Base-by-base conservation (phyloP, 2,888 invertebrate species). In the Netelia melanura region DNA sequence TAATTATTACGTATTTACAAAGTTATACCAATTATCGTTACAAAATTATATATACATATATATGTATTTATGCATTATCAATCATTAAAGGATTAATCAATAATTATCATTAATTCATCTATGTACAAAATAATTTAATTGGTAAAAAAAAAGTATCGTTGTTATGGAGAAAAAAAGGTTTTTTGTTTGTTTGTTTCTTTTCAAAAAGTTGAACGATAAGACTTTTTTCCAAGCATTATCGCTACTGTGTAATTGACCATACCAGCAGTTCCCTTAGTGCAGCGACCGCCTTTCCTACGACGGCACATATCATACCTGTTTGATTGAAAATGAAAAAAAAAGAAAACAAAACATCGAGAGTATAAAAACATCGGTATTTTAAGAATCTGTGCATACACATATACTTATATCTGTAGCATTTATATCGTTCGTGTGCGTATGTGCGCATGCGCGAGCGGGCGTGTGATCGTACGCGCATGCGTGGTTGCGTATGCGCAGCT, bases 261-360 rank as follows among this genome's bases (percentile, higher is more conserved):
- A 98, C 98, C 98, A 95, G 98, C 98, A 95, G 98, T 98, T 97
- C 98, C 98, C 96, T 98, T 98, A 94, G 98, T 98, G 96, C 98
- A 98, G 95, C 98, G 97, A 94, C 98, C 98, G 95, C 98, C 98
- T 96, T 98, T 98, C 95, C 98, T 96, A 94, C 98, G 96, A 94
- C 98, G 97, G 96, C 98, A 98, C 98, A 98, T 98, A 97, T 98
- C 98, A 95, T 98, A 98, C 97, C 98, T 98, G 97, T 95, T 95
- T 95, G 94, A 76, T 88, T 89, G 92, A 90, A 91, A 91, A 92
- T 93, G 92, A 92, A 84, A 78, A 79, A 72, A 72, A 62, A 72
- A 70, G 44, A 77, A 68, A 65, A 77, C 67, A 83, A 76, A 74
- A 89, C 84, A 88, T 93, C 90, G 90, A 89, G 88, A 92, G 90